phyloP scores from a whole-genome alignment of 1,140 invertebrate species.

The Trichoplusia ni region DNA sequence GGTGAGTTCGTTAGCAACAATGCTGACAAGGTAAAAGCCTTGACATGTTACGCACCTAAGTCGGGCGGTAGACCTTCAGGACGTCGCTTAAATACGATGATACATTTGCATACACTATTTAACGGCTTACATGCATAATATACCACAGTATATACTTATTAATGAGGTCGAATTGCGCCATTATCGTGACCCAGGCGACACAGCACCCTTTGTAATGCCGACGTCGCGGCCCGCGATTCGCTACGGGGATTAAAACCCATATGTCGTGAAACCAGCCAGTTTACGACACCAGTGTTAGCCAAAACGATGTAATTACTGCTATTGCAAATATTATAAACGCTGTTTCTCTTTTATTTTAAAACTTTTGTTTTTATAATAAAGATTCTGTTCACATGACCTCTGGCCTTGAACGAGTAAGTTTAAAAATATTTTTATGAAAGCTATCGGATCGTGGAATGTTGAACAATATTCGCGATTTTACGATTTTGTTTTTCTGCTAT shows the following conservation, averaged over 20 bases:
- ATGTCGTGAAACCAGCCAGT: conserved; percentile 21
- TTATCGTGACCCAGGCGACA: conserved; percentile 20
- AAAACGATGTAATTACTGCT: conserved; percentile 14
- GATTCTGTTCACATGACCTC: too few species aligned
- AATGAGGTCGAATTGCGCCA: conserved; percentile 26
- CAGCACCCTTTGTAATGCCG: conserved; percentile 26
- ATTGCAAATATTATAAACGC: too few species aligned
- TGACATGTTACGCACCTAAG: conserved; percentile 25
- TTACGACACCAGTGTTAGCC: conserved; percentile 23
- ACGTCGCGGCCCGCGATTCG: conserved; percentile 29
- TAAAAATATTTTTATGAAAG: too few species aligned
- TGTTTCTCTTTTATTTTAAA: too few species aligned
- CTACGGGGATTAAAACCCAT: conserved; percentile 26
- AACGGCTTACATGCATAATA: conserved; percentile 4
- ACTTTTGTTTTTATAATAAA: too few species aligned
- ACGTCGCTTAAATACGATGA: conserved; percentile 19
- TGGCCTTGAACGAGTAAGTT: too few species aligned
- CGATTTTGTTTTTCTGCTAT: too few species aligned
- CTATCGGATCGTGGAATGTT: too few species aligned
- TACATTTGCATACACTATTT: conserved; percentile 25
- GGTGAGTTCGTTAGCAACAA: conserved; percentile 11
- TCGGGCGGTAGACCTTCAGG: conserved; percentile 6
- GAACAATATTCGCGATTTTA: too few species aligned
- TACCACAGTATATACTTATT: conserved; percentile 29
- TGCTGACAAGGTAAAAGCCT: conserved; percentile 18